A percentile compares a stretch with the other conserved stretches of the same genome.
These are phyloP conservation scores for Hestina assimilis DNA, from an alignment of 1,140 invertebrate genomes.

Conservation along the genomic window DNA sequence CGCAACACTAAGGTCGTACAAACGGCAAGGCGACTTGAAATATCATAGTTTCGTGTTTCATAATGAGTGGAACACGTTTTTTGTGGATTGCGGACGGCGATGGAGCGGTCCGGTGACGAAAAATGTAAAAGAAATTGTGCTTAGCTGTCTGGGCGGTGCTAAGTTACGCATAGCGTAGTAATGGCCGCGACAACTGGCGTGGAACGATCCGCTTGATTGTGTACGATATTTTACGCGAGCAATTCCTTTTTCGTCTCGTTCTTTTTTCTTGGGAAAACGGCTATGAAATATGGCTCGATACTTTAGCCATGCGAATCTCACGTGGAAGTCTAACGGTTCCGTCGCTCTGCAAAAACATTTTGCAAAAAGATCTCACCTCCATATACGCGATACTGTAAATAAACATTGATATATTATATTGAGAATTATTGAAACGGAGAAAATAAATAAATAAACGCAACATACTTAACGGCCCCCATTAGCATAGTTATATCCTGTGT, in stretches of 20 bases:
- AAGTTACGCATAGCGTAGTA: conserved; percentile 31
- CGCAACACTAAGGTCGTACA: conserved; percentile 56
- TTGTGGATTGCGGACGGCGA: conserved; percentile 45
- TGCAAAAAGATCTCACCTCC: conserved; percentile 14
- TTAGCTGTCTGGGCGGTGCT: conserved; percentile 19
- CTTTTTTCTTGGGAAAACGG: conserved; percentile 39
- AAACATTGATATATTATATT: conserved; percentile 8
- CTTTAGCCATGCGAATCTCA: conserved; percentile 40
- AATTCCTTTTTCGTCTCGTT: conserved; percentile 50
- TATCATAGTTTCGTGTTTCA: conserved; percentile 75
- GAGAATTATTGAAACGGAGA: too few relatives aligned
- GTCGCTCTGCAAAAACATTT: conserved; percentile 6
- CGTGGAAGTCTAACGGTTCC: conserved; percentile 32
- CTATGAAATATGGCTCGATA: conserved; percentile 42
- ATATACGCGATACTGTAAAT: conserved; percentile 13
- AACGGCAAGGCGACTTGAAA: conserved; percentile 57
- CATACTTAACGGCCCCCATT: too few relatives aligned
- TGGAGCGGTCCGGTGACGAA: conserved; percentile 41
- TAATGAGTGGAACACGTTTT: conserved; percentile 74
- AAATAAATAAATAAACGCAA: too few relatives aligned
- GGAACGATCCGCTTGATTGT: conserved; percentile 65
- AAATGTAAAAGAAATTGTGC: conserved; percentile 8
- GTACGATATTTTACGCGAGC: conserved; percentile 51
- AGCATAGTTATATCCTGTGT: too few relatives aligned
- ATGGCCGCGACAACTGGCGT: conserved; percentile 53